phyloP scores from a whole-genome alignment of 2,888 invertebrate species.

The Acleris sparsana region DNA sequence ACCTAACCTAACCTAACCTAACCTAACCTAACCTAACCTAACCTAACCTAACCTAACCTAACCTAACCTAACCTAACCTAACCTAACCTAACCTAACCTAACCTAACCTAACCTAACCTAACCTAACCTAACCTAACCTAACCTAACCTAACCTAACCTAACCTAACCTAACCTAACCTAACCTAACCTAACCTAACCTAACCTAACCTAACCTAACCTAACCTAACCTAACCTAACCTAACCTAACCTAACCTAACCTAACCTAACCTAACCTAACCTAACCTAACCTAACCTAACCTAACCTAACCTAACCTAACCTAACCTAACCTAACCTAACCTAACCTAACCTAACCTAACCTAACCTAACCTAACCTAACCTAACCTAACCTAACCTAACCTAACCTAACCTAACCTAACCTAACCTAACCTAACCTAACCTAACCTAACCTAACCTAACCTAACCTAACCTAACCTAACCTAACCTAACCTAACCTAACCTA shows the following conservation, averaged over 20 bases:
- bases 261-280: conserved; percentile 14
- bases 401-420: conserved; percentile 14
- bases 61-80: too few relatives aligned
- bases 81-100: too few relatives aligned
- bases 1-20: too few relatives aligned
- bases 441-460: conserved; percentile 35
- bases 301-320: conserved; percentile 15
- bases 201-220: conserved; percentile 15
- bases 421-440: conserved; percentile 30
- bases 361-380: conserved; percentile 15
- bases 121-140: conserved; percentile 17
- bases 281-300: conserved; percentile 15
- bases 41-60: too few relatives aligned
- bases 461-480: conserved; percentile 34
- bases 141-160: conserved; percentile 17
- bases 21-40: too few relatives aligned
- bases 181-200: conserved; percentile 15
- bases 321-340: conserved; percentile 15
- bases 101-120: conserved; percentile 9
- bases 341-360: conserved; percentile 15
- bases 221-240: conserved; percentile 15
- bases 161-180: conserved; percentile 15
- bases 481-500: conserved; percentile 34
- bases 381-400: conserved; percentile 15
- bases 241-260: conserved; percentile 15